These are phyloP conservation scores for Atopsyche davidsoni DNA, from an alignment of 1,140 invertebrate species.

Conservation along the genomic window DNA sequence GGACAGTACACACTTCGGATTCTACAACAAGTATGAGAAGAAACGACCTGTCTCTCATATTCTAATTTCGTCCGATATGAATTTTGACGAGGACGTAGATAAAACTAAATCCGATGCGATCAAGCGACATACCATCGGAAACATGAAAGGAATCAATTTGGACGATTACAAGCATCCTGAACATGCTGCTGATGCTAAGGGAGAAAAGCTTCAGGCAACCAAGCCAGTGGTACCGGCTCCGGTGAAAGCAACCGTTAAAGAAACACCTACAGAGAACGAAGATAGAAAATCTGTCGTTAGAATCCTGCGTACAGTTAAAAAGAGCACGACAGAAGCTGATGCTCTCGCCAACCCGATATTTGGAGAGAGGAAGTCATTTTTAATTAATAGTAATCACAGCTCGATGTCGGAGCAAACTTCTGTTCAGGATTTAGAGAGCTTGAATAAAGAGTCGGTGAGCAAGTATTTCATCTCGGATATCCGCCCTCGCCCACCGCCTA, in stretches of 20 bases:
- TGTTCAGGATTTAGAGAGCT: constrained; percentile 13
- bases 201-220: neutral
- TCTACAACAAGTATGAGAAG: constrained; percentile 19
- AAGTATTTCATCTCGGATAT: constrained; percentile 25
- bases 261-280: neutral
- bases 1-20: constrained; percentile 21
- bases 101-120: constrained; percentile 13
- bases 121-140: constrained; percentile 15
- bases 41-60: constrained; percentile 26
- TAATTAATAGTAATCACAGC: constrained; percentile 3
- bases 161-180: neutral
- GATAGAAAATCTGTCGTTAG: constrained; percentile 19
- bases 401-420: constrained; percentile 21
- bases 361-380: constrained; percentile 9
- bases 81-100: constrained; percentile 20
- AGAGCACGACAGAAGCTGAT: constrained; percentile 14
- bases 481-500: constrained; percentile 5
- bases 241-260: constrained; percentile 3
- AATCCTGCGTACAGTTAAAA: constrained; percentile 22
- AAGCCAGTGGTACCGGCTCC: too few relatives aligned
- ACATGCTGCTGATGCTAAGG: neutral
- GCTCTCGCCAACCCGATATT: neutral
- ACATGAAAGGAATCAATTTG: constrained; percentile 3
- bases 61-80: constrained; percentile 20
- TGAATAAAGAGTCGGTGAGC: constrained; percentile 23